Evolutionary conservation across 2,797 vertebrate species (phyloP), one percentile per base, ranked within the genome.

Genomic region (Channallabes apus): DNA sequence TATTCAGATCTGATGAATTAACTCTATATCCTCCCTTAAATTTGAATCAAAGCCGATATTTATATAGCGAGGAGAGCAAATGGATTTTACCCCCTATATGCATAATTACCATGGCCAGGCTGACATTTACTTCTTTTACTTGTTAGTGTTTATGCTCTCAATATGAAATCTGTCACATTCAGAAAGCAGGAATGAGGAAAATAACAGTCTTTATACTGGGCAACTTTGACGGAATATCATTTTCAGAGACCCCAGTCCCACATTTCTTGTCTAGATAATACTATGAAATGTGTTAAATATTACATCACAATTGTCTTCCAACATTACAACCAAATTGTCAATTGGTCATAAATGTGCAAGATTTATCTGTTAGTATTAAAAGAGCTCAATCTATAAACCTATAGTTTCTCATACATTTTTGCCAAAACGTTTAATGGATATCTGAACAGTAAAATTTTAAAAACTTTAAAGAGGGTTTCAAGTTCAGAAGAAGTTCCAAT

Each of bases 101-200:
- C 15, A 46, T 80, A 65, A 46, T 51, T 80, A 64, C 59, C 78
- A 29, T 18, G n/a, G n/a, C 51, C 46, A 46, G n/a, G 32, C 24
- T 64, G 17, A 41, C 61, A 46, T 64, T 64, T 46, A 65, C 78
- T 51, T 64, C 61, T 79, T n/a, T 41, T 79, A n/a, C 58, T 41
- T 62, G 11, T 11, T 22, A 27, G 77, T 41, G 22, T 64, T 62
- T 79, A 2, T 41, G 75, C 56, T 35, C 3, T 61, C 58, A 78
- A n/a, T 62, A 79, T 62, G 18, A 61, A 62, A 27, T 7, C 9
- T 27, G 75, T 35, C 3, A 2, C 32, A 35, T 78, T 61, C 12
- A 35, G 59, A 64, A 64, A 24, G 20, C 6, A 64, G 24, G 58
- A 46, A 61, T 22, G 35, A 22, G 9, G 18, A 56, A 20, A 56